Evolutionary conservation across 2,113 vertebrate genomes (phyloP), one percentile per base, ranked within the genome.

Genomic region (Poecilia latipinna): DNA sequence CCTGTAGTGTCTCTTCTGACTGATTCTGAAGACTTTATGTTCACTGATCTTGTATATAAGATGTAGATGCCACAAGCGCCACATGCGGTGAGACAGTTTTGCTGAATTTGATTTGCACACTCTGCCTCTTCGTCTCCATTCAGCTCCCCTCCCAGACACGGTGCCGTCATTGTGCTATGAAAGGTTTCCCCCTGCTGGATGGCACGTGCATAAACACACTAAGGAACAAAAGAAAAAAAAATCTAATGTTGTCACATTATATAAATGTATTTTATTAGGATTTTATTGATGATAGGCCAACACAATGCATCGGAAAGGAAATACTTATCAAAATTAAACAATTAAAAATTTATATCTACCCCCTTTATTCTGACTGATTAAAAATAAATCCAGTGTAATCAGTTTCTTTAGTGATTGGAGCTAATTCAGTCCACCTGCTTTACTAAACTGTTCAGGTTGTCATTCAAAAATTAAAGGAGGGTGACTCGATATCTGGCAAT

Each of bases 71-170:
- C 61, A 61, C 42, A 17, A 78, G 68, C 74, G 44, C 80, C 68
- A 12, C 42, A 3, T 22, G 68, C 72, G 84, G 87, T 74, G 63
- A 71, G 83, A 86, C 83, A 88, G 86, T 90, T 91, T 89, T 86
- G 89, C 86, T 83, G 73, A 75, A 88, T 88, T 90, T 89, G 76
- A 89, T 88, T 90, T 90, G 90, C 90, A 90, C 86, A 82, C 70
- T 70, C 64, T 72, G 39, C 39, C 13, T 12, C 51, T 57, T 57
- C 51, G 3, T 57, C 24, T 57, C 44, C 44, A 48, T 48, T 48
- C 19, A 48, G 44, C 44, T 48, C 17, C 10, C 51, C 24, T n/a
- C 51, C 66, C 32, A 37, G 82, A 73, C 71, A 33, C 60, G 60
- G 39, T n/a, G 37, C 64, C 54, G 69, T 76, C 83, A 82, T 73